A percentile compares a stretch with the other conserved stretches of the same genome.
These are phyloP conservation scores for Pipistrellus pygmaeus DNA, from an alignment of 2,797 vertebrate genomes.

Conservation along the genomic window DNA sequence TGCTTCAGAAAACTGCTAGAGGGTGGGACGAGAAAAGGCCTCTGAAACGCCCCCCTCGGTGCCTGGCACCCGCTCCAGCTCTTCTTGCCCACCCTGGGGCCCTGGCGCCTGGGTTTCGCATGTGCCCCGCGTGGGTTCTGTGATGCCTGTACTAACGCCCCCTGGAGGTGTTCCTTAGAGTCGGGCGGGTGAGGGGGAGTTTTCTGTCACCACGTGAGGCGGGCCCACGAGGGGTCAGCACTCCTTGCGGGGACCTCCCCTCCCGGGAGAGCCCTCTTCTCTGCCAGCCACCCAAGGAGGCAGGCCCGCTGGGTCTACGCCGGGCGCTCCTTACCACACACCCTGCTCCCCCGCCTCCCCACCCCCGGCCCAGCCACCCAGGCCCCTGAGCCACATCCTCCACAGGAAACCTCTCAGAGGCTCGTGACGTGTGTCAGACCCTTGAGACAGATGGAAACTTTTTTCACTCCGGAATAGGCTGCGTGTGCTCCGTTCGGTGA, in stretches of 20 bases:
- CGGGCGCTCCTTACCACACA: neutral
- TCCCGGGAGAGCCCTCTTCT: neutral
- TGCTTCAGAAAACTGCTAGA: neutral
- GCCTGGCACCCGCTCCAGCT: too few species aligned
- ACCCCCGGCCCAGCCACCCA: slow-evolving; percentile 49
- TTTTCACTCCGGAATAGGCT: slow-evolving; percentile 78
- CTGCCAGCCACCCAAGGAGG: neutral
- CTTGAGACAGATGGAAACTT: slow-evolving; percentile 87
- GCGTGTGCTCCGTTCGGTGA: neutral
- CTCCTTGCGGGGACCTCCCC: neutral
- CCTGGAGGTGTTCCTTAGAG: neutral
- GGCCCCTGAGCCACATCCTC: slow-evolving; percentile 82
- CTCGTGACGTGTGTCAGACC: slow-evolving; percentile 76
- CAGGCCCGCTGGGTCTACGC: neutral
- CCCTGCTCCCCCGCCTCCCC: slow-evolving; percentile 56
- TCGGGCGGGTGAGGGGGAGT: fast-evolving
- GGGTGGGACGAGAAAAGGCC: neutral
- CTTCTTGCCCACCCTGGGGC: neutral
- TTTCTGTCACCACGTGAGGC: neutral
- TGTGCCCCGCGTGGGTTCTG: neutral
- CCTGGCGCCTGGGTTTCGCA: neutral
- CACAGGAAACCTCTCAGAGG: slow-evolving; percentile 81
- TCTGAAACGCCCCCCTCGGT: neutral
- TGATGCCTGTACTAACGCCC: neutral
- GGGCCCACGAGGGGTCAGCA: too few species aligned